Conservation (phyloP, 2,113 vertebrate species). For the Narcine bancroftii region DNA sequence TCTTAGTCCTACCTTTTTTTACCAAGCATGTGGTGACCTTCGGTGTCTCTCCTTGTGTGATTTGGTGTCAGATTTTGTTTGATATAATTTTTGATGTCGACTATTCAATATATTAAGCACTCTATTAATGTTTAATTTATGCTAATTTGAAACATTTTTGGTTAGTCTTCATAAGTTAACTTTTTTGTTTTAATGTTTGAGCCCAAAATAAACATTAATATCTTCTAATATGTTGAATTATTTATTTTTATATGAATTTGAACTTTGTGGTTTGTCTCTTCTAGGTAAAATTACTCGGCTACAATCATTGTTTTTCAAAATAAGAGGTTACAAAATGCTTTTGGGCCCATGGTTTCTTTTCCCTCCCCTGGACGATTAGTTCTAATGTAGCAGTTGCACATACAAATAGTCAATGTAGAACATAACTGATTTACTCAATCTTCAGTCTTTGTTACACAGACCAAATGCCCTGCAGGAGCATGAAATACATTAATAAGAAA, state of each 20-base stretch:
- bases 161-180: background rate
- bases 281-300: background rate
- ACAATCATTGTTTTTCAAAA: slow-evolving; percentile 1
- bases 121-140: background rate
- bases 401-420: background rate
- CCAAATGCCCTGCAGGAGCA: slow-evolving; percentile 44
- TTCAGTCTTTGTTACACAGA: background rate
- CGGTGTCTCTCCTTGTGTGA: background rate
- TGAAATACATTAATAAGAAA: slow-evolving; percentile 48
- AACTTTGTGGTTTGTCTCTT: slow-evolving; percentile 10
- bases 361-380: background rate
- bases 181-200: background rate
- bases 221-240: background rate
- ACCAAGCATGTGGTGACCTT: background rate
- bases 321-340: background rate
- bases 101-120: background rate
- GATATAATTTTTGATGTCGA: background rate
- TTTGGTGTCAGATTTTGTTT: background rate
- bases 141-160: background rate
- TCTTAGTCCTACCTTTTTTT: background rate
- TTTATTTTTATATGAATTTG: background rate
- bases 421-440: background rate
- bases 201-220: background rate
- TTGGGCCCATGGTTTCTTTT: background rate
- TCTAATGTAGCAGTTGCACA: background rate